A percentile compares a stretch with the other conserved stretches of the same genome.
Conservation (phyloP, 2,888 invertebrate genomes). For the Cylloceria caligata region DNA sequence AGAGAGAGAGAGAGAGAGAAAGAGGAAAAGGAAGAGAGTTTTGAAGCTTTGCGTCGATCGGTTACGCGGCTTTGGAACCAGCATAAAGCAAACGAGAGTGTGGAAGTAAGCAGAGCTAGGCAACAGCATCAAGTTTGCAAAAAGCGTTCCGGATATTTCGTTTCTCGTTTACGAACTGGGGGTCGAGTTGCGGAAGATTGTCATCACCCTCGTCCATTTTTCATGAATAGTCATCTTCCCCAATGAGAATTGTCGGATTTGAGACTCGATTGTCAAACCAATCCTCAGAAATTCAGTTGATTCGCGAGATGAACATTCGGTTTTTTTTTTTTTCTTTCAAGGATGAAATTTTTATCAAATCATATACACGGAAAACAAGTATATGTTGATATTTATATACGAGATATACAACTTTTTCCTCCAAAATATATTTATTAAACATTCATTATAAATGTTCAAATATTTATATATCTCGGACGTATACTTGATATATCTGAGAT, state of each 20-base stretch:
- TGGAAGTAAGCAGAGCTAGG: conserved; percentile 9
- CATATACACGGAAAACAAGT: neutral
- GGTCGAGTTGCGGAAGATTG: conserved; percentile 37
- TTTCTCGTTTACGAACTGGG: conserved; percentile 39
- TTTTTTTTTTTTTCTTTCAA: neutral
- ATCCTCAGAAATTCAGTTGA: conserved; percentile 34
- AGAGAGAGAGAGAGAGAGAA: conserved; percentile 23
- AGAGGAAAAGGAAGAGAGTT: conserved; percentile 24
- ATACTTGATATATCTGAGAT: too few relatives aligned
- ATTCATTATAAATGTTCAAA: too few relatives aligned
- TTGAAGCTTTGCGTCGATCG: conserved; percentile 49
- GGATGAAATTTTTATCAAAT: neutral
- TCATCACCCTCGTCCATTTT: conserved; percentile 29
- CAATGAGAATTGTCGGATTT: neutral
- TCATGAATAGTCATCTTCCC: conserved; percentile 3
- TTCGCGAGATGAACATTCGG: neutral
- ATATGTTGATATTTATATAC: too few relatives aligned
- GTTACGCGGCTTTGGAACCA: conserved; percentile 41
- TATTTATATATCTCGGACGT: too few relatives aligned
- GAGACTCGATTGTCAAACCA: conserved; percentile 14
- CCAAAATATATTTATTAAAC: too few relatives aligned
- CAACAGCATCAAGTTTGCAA: conserved; percentile 26
- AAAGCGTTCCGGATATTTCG: conserved; percentile 52
- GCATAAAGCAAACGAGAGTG: conserved; percentile 19
- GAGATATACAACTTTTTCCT: too few relatives aligned